Conservation (phyloP, 2,113 vertebrate genomes). For the Syngnathus scovelli region DNA sequence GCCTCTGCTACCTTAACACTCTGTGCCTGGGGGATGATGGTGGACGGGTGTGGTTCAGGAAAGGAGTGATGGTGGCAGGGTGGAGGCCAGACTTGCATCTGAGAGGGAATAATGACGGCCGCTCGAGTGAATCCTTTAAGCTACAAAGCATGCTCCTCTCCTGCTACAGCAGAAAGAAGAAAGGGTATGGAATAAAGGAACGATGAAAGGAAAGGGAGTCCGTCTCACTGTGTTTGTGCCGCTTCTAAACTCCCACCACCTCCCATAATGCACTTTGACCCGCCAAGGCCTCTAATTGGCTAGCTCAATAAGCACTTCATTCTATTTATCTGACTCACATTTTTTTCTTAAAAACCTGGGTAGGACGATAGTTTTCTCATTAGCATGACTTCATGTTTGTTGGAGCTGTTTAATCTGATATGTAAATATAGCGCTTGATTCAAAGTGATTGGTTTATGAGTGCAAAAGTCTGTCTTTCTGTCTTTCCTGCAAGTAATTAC, state of each 20-base stretch:
- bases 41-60: constrained; percentile 64
- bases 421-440: constrained; percentile 93
- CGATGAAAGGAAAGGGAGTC: constrained; percentile 70
- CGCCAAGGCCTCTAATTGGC: constrained; percentile 85
- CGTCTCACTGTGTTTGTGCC: constrained; percentile 80
- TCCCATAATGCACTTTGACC: constrained; percentile 89
- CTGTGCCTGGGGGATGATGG: constrained; percentile 72
- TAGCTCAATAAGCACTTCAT: constrained; percentile 80
- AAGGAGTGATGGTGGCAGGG: constrained; percentile 75
- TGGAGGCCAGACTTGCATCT: constrained; percentile 83
- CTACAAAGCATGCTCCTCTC: constrained; percentile 81
- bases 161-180: constrained; percentile 76
- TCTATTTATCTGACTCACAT: constrained; percentile 77
- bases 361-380: constrained; percentile 83
- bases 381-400: constrained; percentile 78
- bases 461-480: constrained; percentile 55
- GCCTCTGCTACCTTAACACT: constrained; percentile 51
- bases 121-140: constrained; percentile 89
- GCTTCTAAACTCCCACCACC: constrained; percentile 83
- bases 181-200: constrained; percentile 83
- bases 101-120: constrained; percentile 88
- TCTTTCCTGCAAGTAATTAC: constrained; percentile 77
- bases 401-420: constrained; percentile 91
- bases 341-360: constrained; percentile 48
- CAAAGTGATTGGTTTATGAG: constrained; percentile 85